Percentiles rank a stretch among this genome's conserved stretches.
Conservation (phyloP, 1,140 invertebrate genomes). For the Paramacrobiotus metropolitanus region DNA sequence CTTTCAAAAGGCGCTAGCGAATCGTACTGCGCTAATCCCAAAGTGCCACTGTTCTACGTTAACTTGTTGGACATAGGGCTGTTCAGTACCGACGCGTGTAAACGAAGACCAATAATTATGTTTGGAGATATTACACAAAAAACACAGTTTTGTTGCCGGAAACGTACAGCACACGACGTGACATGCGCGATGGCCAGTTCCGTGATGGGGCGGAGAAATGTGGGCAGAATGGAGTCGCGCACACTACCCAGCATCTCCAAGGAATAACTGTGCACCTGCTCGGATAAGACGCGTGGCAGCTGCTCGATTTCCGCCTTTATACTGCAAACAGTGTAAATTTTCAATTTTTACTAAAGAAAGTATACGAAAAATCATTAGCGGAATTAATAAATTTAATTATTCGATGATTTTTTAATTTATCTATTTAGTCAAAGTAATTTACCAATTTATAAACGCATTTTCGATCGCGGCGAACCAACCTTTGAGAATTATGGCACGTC, state of each 20-base stretch:
- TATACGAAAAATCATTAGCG: too few species aligned
- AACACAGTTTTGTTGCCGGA: too few species aligned
- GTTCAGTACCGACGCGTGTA: too few species aligned
- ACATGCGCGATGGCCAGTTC: conserved; percentile 10
- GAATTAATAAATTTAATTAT: too few species aligned
- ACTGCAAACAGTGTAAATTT: background rate
- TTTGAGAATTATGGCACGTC: background rate
- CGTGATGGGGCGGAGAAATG: conserved; percentile 14
- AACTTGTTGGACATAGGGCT: too few species aligned
- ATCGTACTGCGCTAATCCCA: too few species aligned
- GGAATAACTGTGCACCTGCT: background rate
- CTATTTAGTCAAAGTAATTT: too few species aligned
- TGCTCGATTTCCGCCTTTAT: background rate
- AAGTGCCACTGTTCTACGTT: too few species aligned
- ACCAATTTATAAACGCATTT: background rate
- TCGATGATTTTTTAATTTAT: too few species aligned
- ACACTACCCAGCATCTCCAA: conserved; percentile 12
- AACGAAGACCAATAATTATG: too few species aligned
- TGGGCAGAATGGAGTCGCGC: conserved; percentile 14
- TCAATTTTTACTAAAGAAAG: background rate
- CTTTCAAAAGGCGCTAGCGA: too few species aligned
- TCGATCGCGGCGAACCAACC: background rate
- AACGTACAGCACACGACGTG: conserved; percentile 12
- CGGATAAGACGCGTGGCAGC: background rate
- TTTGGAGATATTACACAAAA: too few species aligned